Evolutionary conservation across 37 sponge, comb jelly and placozoan species (phyloP).

Genomic region (Halisarca cf. caerulea): DNA sequence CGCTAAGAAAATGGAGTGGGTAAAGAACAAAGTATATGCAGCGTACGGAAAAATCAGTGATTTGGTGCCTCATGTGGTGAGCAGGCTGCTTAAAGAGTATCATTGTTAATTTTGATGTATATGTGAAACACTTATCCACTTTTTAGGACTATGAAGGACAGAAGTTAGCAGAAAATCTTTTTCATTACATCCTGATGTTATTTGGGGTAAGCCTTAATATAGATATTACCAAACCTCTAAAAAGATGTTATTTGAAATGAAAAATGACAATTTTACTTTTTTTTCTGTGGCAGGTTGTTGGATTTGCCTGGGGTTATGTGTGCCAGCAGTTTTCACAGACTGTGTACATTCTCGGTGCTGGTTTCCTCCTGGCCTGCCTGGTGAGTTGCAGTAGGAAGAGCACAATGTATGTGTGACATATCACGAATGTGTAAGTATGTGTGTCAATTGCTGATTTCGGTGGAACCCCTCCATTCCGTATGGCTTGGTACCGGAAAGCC

Average conservation of each 20-base stretch:
- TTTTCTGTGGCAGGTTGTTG: constrained; percentile 71
- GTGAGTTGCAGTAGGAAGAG: constrained; percentile 42
- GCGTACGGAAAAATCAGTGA: too few species aligned
- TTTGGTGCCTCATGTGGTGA: constrained; percentile 71
- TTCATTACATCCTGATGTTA: constrained; percentile 73
- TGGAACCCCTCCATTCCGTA: too few species aligned
- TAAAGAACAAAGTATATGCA: too few species aligned
- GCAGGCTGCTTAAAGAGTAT: background rate
- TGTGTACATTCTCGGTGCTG: constrained; percentile 81
- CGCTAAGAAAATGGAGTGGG: constrained; percentile 6
- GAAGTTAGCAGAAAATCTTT: constrained; percentile 85
- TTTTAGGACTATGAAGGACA: constrained; percentile 95
- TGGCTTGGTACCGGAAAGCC: too few species aligned
- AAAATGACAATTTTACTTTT: background rate
- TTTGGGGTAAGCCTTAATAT: constrained; percentile 77
- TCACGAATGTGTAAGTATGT: constrained; percentile 5
- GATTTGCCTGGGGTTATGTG: constrained; percentile 94
- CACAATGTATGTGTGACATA: background rate
- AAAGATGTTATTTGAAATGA: background rate
- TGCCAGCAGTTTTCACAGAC: constrained; percentile 93
- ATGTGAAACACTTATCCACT: background rate
- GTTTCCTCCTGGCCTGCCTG: constrained; percentile 75
- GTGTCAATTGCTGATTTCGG: too few species aligned
- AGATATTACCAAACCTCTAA: background rate
- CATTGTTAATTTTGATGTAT: too few species aligned